These are phyloP conservation scores for Macrophya annulata DNA, from an alignment of 2,888 invertebrate genomes.

Conservation along the genomic window DNA sequence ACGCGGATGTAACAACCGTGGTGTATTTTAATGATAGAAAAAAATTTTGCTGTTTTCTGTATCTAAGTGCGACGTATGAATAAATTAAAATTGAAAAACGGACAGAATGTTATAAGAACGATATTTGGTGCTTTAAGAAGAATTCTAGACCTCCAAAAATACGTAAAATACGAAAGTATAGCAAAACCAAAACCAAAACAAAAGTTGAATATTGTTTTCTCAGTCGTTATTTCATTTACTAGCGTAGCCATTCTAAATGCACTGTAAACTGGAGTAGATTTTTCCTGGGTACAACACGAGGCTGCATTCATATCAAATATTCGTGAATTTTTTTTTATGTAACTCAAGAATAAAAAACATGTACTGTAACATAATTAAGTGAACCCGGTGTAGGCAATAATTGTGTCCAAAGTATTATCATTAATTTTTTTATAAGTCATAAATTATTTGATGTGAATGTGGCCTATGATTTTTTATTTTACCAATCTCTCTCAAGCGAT, in stretches of 20 bases:
- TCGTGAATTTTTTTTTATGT: not conserved
- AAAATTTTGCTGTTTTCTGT: not conserved
- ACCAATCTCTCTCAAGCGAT: constrained; percentile 41
- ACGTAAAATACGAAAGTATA: not conserved
- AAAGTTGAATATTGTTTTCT: constrained; percentile 7
- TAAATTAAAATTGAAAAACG: not conserved
- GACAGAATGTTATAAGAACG: constrained; percentile 4
- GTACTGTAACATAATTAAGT: not conserved
- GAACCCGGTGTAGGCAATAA: constrained; percentile 3
- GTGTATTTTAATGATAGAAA: not conserved
- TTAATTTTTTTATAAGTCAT: not conserved
- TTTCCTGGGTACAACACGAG: constrained; percentile 49
- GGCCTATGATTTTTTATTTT: constrained; percentile 12
- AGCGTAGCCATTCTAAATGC: constrained; percentile 39
- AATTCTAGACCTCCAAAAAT: not conserved
- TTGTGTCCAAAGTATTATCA: not conserved
- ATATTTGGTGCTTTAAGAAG: not conserved
- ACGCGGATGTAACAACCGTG: constrained; percentile 19
- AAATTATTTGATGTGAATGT: constrained; percentile 33
- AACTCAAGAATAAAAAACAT: not conserved
- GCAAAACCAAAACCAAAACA: constrained; percentile 20
- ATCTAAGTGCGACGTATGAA: not conserved
- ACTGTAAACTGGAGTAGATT: constrained; percentile 53
- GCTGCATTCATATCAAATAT: constrained; percentile 31
- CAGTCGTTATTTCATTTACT: constrained; percentile 34